A percentile compares a stretch with the other conserved stretches of the same genome.
These are phyloP conservation scores for Malurus leucopterus DNA, from an alignment of 2,797 vertebrate genomes.

Conservation along the genomic window DNA sequence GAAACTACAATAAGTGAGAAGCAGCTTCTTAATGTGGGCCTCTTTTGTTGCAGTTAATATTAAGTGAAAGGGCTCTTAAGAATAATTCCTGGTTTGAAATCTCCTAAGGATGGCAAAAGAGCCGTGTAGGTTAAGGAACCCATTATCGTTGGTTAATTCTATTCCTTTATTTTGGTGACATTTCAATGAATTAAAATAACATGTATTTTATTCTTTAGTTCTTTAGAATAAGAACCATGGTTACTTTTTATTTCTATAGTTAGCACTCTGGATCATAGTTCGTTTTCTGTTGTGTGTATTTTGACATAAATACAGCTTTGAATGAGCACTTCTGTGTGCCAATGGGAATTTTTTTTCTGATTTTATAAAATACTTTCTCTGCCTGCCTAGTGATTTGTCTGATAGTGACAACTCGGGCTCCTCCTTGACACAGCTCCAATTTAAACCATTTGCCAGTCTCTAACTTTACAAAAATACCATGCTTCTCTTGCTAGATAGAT, in stretches of 20 bases:
- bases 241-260: not conserved
- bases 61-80: not conserved
- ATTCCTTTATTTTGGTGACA: not conserved
- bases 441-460: slow-evolving; percentile 1
- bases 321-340: not conserved
- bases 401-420: not conserved
- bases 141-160: not conserved
- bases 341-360: not conserved
- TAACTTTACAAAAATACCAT: not conserved
- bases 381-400: not conserved
- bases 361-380: not conserved
- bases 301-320: not conserved
- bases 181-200: not conserved
- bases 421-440: not conserved
- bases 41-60: not conserved
- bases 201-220: not conserved
- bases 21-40: not conserved
- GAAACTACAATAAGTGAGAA: not conserved
- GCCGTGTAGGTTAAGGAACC: not conserved
- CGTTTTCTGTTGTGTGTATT: not conserved
- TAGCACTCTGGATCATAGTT: not conserved
- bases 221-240: not conserved
- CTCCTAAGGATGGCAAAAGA: not conserved
- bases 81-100: not conserved
- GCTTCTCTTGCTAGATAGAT: not conserved